phyloP scores from a whole-genome alignment of 2,113 vertebrate genomes.

The Brevimyrus niger region DNA sequence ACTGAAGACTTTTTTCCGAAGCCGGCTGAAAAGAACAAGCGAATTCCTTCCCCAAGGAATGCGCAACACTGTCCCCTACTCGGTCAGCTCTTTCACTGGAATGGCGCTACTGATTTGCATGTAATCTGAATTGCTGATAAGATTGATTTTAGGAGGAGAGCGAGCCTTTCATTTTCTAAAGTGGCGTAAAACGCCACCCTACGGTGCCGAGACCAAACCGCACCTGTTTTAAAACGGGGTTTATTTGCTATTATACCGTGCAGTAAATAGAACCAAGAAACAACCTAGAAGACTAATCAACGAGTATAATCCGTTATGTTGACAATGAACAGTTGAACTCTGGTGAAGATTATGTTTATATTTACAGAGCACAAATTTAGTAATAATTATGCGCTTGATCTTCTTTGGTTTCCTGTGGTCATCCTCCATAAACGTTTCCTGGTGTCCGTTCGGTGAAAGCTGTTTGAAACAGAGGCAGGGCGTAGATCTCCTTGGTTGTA shows the following conservation, averaged over 20 bases:
- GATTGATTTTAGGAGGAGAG: slow-evolving; percentile 38
- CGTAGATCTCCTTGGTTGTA: slow-evolving; percentile 56
- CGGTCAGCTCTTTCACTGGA: slow-evolving; percentile 30
- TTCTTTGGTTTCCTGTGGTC: slow-evolving; percentile 42
- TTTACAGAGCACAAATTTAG: neutral
- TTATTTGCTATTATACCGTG: neutral
- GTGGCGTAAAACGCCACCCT: slow-evolving; percentile 67
- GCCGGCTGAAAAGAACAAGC: slow-evolving; percentile 52
- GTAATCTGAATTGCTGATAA: slow-evolving; percentile 79
- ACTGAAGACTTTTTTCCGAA: slow-evolving; percentile 50
- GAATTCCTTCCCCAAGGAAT: slow-evolving; percentile 56
- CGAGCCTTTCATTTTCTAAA: slow-evolving; percentile 25
- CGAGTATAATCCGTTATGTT: slow-evolving; percentile 22
- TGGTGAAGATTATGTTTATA: slow-evolving; percentile 53
- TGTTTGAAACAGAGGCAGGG: slow-evolving; percentile 43
- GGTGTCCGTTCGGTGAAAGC: slow-evolving; percentile 44
- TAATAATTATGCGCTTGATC: neutral
- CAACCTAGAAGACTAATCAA: slow-evolving; percentile 56
- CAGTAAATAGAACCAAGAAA: slow-evolving; percentile 36
- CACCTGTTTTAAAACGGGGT: neutral
- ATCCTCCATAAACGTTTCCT: slow-evolving; percentile 52
- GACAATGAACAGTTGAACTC: neutral
- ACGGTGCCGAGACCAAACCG: slow-evolving; percentile 48
- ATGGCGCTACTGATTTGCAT: slow-evolving; percentile 68
- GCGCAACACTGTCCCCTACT: slow-evolving; percentile 39